Percentiles rank a stretch among this genome's conserved stretches.
phyloP scores from a whole-genome alignment of 2,888 invertebrate species.

The Tryphoninae sp. region DNA sequence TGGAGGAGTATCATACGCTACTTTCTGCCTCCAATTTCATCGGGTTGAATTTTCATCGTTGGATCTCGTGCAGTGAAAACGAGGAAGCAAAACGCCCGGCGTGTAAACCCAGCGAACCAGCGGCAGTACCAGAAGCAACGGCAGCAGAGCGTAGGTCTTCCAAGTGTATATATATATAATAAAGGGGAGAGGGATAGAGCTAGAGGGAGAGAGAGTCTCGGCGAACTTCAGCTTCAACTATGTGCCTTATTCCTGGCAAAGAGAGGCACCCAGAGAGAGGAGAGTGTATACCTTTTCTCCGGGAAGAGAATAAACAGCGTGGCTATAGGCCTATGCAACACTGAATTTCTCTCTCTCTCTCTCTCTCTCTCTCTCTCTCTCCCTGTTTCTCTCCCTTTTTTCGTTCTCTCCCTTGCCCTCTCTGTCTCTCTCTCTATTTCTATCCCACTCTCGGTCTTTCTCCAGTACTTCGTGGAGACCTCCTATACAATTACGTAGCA shows the following conservation, averaged over 20 bases:
- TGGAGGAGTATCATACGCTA: slow-evolving; percentile 1
- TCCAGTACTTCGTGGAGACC: slow-evolving; percentile 29
- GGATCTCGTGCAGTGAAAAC: slow-evolving; percentile 18
- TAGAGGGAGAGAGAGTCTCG: slow-evolving; percentile 17
- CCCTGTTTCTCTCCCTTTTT: not conserved
- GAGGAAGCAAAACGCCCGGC: slow-evolving; percentile 17
- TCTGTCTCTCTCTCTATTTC: not conserved
- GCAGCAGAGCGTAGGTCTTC: slow-evolving; percentile 28
- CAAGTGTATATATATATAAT: slow-evolving; percentile 32
- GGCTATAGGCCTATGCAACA: slow-evolving; percentile 32
- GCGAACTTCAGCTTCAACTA: slow-evolving; percentile 16
- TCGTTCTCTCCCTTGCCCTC: slow-evolving; percentile 7
- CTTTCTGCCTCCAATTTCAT: slow-evolving; percentile 49
- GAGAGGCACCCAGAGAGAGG: slow-evolving; percentile 39
- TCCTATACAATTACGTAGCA: slow-evolving; percentile 56
- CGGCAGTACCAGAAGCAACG: slow-evolving; percentile 5
- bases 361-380: slow-evolving; percentile 3
- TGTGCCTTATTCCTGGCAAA: slow-evolving; percentile 35
- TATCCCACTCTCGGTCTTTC: not conserved
- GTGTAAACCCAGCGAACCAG: slow-evolving; percentile 17
- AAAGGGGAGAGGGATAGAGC: slow-evolving; percentile 5
- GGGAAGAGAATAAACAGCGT: slow-evolving; percentile 58
- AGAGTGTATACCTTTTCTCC: slow-evolving; percentile 42
- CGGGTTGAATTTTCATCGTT: slow-evolving; percentile 36
- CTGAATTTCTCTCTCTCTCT: slow-evolving; percentile 30